Conservation (phyloP, 2,888 invertebrate genomes). For the Polietes domitor region DNA sequence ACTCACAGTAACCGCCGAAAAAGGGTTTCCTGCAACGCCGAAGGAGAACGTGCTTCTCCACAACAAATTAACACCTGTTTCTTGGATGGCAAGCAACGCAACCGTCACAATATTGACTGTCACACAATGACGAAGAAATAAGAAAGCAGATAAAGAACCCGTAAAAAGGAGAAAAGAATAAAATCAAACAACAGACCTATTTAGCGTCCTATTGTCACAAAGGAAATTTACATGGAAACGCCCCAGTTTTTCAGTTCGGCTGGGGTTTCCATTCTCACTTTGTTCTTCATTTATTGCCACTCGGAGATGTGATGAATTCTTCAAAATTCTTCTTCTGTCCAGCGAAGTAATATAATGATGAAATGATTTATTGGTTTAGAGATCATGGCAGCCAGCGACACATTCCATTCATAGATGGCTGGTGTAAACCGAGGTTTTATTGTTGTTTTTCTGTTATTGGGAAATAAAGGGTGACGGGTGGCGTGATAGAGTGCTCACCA, state of each 20-base stretch:
- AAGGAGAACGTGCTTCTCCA: constrained; percentile 42
- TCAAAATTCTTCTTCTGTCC: constrained; percentile 21
- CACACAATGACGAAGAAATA: constrained; percentile 25
- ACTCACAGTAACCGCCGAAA: background rate
- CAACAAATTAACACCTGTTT: constrained; percentile 61
- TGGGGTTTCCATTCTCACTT: background rate
- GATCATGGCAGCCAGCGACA: background rate
- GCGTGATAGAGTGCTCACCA: no score
- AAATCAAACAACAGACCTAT: constrained; percentile 27
- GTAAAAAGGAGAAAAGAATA: background rate
- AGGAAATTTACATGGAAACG: constrained; percentile 59
- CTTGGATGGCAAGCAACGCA: constrained; percentile 18
- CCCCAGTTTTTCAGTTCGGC: constrained; percentile 51
- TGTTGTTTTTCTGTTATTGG: no score
- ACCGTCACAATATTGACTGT: constrained; percentile 52
- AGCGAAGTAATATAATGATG: constrained; percentile 26
- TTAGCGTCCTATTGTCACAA: constrained; percentile 58
- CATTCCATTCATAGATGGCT: constrained; percentile 29
- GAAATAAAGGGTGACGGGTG: background rate
- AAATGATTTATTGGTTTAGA: constrained; percentile 52
- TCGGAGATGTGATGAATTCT: background rate
- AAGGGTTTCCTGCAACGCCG: background rate
- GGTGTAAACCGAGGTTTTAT: constrained; percentile 31
- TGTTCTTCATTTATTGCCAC: background rate
- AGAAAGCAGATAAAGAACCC: background rate